Evolutionary conservation across 2,797 vertebrate genomes (phyloP).

Genomic region (Siniperca undulata): DNA sequence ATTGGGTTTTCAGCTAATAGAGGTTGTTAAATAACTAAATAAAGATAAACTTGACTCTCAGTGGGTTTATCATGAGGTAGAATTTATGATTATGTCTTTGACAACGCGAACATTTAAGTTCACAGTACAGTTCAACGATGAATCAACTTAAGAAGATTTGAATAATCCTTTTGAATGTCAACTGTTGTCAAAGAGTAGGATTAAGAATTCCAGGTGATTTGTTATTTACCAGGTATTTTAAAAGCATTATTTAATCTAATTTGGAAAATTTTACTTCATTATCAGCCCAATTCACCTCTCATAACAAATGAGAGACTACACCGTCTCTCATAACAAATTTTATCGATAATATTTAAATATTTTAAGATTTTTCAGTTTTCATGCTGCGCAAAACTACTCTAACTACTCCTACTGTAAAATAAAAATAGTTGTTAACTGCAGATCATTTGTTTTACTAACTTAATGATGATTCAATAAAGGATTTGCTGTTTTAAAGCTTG

Average conservation of each 20-base stretch:
- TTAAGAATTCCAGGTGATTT: conserved; percentile 57
- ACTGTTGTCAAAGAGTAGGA: conserved; percentile 78
- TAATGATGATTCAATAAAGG: background rate
- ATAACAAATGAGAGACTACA: no score
- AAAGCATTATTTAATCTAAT: background rate
- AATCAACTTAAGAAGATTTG: conserved; percentile 73
- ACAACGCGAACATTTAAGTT: conserved; percentile 19
- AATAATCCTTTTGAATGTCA: conserved; percentile 82
- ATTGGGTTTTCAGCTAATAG: background rate
- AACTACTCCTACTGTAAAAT: background rate
- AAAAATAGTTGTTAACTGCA: background rate
- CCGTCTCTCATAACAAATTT: background rate
- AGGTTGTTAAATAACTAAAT: background rate
- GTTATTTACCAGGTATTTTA: conserved; percentile 3
- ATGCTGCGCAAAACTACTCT: background rate
- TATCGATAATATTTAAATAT: background rate
- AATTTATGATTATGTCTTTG: conserved; percentile 4
- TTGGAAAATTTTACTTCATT: background rate
- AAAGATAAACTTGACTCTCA: background rate
- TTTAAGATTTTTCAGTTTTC: background rate
- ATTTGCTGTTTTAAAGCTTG: background rate
- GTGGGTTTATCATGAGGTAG: background rate
- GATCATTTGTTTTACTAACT: background rate
- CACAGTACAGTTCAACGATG: conserved; percentile 46
- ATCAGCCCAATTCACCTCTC: background rate